Evolutionary conservation across 2,888 invertebrate species (phyloP).

Genomic region (Eubasilissa splendida): DNA sequence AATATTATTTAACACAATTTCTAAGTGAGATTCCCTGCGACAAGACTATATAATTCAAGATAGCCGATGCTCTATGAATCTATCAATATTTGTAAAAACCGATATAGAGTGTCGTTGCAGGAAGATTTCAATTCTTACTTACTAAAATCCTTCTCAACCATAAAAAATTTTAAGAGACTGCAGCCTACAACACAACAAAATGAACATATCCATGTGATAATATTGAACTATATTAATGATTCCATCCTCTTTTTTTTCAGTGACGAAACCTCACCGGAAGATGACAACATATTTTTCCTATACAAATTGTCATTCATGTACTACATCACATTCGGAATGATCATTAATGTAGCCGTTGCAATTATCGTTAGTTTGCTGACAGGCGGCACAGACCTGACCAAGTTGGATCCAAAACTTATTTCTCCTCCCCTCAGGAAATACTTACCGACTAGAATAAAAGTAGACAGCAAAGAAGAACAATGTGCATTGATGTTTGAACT

Average conservation of each 20-base stretch:
- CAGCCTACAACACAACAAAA: too few relatives aligned
- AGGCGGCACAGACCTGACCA: constrained; percentile 60
- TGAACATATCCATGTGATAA: too few relatives aligned
- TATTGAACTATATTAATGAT: too few relatives aligned
- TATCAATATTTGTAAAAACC: too few relatives aligned
- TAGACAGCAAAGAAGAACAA: not conserved
- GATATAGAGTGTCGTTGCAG: too few relatives aligned
- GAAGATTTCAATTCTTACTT: too few relatives aligned
- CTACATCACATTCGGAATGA: constrained; percentile 72
- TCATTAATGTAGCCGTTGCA: constrained; percentile 70
- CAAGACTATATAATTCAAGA: too few relatives aligned
- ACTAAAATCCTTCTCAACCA: too few relatives aligned
- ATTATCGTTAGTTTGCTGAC: constrained; percentile 72
- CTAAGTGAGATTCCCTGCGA: too few relatives aligned
- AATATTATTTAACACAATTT: too few relatives aligned
- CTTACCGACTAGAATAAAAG: constrained; percentile 21
- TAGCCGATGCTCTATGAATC: too few relatives aligned
- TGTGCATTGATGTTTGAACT: constrained; percentile 6
- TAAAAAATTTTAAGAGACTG: too few relatives aligned
- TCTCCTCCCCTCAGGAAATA: constrained; percentile 48
- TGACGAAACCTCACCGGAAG: constrained; percentile 36
- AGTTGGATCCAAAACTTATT: constrained; percentile 44
- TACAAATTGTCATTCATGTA: constrained; percentile 76
- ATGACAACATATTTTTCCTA: constrained; percentile 65
- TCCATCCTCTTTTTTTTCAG: constrained; percentile 26